Conservation (phyloP, 2,113 vertebrate genomes). For the Mormyrus iriodes region DNA sequence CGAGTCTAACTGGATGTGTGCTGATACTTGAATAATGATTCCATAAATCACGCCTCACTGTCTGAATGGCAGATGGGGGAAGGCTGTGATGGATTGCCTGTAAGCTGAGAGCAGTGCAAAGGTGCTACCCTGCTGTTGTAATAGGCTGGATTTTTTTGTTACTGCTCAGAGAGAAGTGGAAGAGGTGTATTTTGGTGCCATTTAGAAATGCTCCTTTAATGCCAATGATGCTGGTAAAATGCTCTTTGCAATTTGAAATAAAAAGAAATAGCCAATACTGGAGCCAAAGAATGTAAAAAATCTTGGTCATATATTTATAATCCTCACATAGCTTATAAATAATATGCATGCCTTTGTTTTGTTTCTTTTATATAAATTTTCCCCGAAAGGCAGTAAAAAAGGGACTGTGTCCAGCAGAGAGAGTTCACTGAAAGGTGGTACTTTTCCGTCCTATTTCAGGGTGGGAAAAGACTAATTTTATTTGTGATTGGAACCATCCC, state of each 20-base stretch:
- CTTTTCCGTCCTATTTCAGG: neutral
- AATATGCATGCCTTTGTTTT: neutral
- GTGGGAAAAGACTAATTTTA: constrained; percentile 1
- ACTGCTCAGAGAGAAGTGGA: neutral
- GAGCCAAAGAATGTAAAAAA: neutral
- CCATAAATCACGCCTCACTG: constrained; percentile 21
- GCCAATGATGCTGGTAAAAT: neutral
- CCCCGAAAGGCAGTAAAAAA: neutral
- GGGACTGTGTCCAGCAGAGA: neutral
- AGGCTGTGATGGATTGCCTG: constrained; percentile 10
- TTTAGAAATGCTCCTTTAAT: neutral
- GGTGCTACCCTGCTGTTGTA: neutral
- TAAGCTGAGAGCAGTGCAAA: neutral
- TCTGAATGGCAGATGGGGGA: neutral
- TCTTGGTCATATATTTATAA: neutral
- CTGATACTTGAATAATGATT: constrained; percentile 20
- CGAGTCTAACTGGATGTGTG: constrained; percentile 15
- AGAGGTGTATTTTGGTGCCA: neutral
- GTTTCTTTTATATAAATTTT: neutral
- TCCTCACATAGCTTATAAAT: neutral
- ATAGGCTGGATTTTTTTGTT: neutral
- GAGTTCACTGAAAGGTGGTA: neutral
- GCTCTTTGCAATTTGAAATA: neutral
- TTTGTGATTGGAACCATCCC: neutral
- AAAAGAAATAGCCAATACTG: neutral